These are phyloP conservation scores for Macquaria ambigua DNA, from an alignment of 2,113 vertebrate species.

Conservation along the genomic window DNA sequence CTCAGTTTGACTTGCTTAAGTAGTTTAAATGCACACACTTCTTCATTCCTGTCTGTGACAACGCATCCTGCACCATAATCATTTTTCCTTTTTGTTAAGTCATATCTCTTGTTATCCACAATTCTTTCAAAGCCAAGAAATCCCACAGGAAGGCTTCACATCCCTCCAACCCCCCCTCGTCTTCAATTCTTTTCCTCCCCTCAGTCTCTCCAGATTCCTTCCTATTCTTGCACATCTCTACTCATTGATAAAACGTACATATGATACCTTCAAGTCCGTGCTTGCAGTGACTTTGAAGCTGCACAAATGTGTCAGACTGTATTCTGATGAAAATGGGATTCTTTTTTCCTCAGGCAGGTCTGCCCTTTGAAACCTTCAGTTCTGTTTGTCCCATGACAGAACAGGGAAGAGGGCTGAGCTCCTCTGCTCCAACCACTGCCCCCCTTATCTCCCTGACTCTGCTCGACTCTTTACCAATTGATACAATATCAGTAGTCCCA, in stretches of 20 bases:
- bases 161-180: not conserved
- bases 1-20: slow-evolving; percentile 27
- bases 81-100: slow-evolving; percentile 46
- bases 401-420: slow-evolving; percentile 40
- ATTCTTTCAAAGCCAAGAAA: slow-evolving; percentile 41
- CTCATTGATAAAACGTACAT: slow-evolving; percentile 66
- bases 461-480: slow-evolving; percentile 13
- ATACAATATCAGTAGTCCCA: slow-evolving; percentile 19
- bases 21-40: slow-evolving; percentile 16
- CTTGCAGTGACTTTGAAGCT: slow-evolving; percentile 70
- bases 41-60: slow-evolving; percentile 13
- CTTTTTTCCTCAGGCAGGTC: slow-evolving; percentile 53
- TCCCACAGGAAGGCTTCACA: slow-evolving; percentile 27
- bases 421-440: slow-evolving; percentile 35
- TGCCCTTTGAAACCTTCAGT: slow-evolving; percentile 70
- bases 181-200: slow-evolving; percentile 7
- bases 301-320: slow-evolving; percentile 63
- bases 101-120: slow-evolving; percentile 12
- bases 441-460: slow-evolving; percentile 21
- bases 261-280: slow-evolving; percentile 67
- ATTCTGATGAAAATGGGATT: slow-evolving; percentile 74
- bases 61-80: slow-evolving; percentile 5
- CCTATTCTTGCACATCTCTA: slow-evolving; percentile 43
- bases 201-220: slow-evolving; percentile 31
- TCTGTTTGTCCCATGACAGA: slow-evolving; percentile 55